A percentile compares a stretch with the other conserved stretches of the same genome.
These are phyloP conservation scores for Anagyrus pseudococci DNA, from an alignment of 2,888 invertebrate genomes.

Conservation along the genomic window DNA sequence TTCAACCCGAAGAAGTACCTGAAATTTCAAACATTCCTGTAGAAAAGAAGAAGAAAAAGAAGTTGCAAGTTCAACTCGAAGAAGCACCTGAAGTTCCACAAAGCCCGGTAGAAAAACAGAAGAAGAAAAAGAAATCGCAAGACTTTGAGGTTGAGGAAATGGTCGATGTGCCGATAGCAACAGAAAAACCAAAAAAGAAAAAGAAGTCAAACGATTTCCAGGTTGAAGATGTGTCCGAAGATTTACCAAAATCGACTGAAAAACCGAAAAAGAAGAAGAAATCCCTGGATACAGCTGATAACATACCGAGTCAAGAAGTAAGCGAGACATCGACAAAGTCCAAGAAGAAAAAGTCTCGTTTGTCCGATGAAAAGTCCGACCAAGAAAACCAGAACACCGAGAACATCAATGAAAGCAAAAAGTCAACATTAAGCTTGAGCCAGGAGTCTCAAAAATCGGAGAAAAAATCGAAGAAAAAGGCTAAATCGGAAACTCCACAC, in stretches of 20 bases:
- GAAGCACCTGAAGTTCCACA: neutral
- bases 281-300: neutral
- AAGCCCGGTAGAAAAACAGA: slow-evolving; percentile 2
- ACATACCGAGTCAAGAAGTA: no score
- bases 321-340: no score
- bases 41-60: neutral
- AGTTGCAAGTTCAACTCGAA: neutral
- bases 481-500: neutral
- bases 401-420: neutral
- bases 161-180: neutral
- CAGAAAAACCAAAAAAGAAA: slow-evolving; percentile 9
- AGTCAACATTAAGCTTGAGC: slow-evolving; percentile 5
- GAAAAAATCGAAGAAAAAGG: slow-evolving; percentile 25
- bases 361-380: slow-evolving; percentile 1
- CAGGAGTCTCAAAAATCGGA: neutral
- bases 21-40: neutral
- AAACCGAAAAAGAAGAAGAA: slow-evolving; percentile 12
- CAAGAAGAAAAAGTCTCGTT: slow-evolving; percentile 9
- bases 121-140: slow-evolving; percentile 27
- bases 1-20: neutral
- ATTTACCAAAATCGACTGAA: neutral
- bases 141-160: neutral
- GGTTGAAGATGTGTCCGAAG: neutral
- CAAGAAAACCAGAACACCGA: neutral
- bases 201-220: slow-evolving; percentile 1